These are phyloP conservation scores for Scolopax mira DNA, from an alignment of 2,113 vertebrate species.

Conservation along the genomic window DNA sequence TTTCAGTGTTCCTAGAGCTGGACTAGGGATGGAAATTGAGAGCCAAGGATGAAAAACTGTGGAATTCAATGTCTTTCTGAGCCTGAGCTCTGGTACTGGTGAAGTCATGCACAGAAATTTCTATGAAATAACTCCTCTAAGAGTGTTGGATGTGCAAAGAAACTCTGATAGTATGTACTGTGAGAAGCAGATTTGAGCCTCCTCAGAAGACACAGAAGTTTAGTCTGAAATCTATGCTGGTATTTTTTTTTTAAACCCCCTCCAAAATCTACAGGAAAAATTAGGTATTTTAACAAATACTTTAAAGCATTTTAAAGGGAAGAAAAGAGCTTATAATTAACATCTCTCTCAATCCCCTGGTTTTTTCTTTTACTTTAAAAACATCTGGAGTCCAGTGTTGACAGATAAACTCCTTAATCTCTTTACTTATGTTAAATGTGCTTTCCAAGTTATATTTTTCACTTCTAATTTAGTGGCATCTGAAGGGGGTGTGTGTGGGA, in stretches of 20 bases:
- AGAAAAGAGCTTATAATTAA: conserved; percentile 53
- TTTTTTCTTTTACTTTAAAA: conserved; percentile 46
- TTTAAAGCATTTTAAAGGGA: conserved; percentile 39
- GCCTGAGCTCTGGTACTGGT: neutral
- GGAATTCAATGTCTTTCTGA: neutral
- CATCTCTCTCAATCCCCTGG: neutral
- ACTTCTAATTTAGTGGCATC: conserved; percentile 24
- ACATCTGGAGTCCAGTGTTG: conserved; percentile 64
- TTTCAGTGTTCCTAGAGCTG: neutral
- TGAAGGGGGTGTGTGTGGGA: neutral
- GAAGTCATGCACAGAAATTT: neutral
- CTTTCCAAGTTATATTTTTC: conserved; percentile 49
- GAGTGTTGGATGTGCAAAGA: neutral
- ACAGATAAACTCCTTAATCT: conserved; percentile 67
- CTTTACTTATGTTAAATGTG: conserved; percentile 21
- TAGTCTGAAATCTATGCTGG: conserved; percentile 3
- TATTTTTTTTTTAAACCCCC: neutral
- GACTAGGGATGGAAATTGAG: neutral
- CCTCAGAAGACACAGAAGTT: neutral
- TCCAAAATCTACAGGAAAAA: conserved; percentile 55
- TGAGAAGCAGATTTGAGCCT: neutral
- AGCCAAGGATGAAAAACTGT: neutral
- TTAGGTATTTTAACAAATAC: conserved; percentile 41
- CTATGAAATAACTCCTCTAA: neutral
- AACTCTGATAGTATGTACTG: neutral